Base-by-base conservation (phyloP, 2,888 invertebrate genomes). In the Drosophila kuntzei region DNA sequence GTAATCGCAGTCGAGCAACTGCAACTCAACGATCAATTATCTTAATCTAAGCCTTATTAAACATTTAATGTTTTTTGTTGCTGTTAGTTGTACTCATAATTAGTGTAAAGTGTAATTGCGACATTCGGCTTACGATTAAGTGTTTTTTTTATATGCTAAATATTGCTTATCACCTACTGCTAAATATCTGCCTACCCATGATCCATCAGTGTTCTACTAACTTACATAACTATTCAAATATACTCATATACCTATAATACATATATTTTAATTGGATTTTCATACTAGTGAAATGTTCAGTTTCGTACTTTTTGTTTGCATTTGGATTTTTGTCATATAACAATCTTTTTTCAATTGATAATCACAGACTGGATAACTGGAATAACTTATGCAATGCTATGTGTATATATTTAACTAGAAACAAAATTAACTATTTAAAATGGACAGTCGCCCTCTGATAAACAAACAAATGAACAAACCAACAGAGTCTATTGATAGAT, bases 351-450 rank as follows among this genome's bases (percentile, higher is more conserved):
- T 86, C 73, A 87, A 71, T 77, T 69, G 71, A 76, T 72, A 87
- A 86, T 86, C 86, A 86, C 86, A 86, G 86, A 84, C 68, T 68
- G 72, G 58, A 81, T 79, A 86, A 80, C 89, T 86, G 86, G 86
- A 86, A 86, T 86, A 79, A 77, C 71, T 76, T 71, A 66, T 76
- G 83, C 74, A 22, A 43, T 51, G 44, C 12, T 57, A 63, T 51
- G 43, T 37, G 36, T 49, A 54, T 43, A 67, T 61, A 70, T 71
- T 78, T 71, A 79, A 66, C 78, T 78, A 78, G 75, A 41, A 14
- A 47, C 68, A 68, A 75, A 86, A 74, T 87, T 86, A 72, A 63
- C 84, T 85, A 85, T 76, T 76, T 78, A 82, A 85, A 85, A 76
- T 68, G 64, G 60, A 20, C 34, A 34, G 8, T 27, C 25, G 51